Conservation (phyloP, 2,888 invertebrate species). For the Meiosimyza platycephala region DNA sequence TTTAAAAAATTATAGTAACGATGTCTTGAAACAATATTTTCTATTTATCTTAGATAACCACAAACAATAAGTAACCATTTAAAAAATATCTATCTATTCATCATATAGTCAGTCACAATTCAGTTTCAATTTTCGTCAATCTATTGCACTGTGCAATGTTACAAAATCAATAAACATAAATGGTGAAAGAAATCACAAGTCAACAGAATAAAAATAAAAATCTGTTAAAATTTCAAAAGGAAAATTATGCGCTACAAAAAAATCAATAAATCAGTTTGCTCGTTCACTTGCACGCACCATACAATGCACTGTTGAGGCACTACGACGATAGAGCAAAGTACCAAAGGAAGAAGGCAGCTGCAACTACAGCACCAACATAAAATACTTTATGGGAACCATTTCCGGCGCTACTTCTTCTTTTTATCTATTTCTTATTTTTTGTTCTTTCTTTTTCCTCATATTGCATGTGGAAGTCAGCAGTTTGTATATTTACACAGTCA, state of each 20-base stretch:
- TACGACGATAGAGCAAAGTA: neutral
- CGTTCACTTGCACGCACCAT: neutral
- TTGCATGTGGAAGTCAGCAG: neutral
- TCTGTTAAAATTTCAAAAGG: constrained; percentile 39
- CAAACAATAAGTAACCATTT: no score
- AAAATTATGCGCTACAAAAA: constrained; percentile 60
- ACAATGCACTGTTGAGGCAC: neutral
- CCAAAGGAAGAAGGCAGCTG: neutral
- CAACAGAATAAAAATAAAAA: constrained; percentile 2
- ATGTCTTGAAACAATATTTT: no score
- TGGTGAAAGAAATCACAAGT: no score
- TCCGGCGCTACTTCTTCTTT: neutral
- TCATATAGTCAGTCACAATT: no score
- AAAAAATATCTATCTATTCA: no score
- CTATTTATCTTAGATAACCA: no score
- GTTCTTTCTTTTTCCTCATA: neutral
- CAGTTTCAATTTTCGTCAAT: no score
- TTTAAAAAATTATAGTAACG: no score
- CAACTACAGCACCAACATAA: neutral
- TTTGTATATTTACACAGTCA: constrained; percentile 1
- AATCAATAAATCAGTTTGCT: constrained; percentile 61
- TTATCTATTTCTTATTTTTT: neutral
- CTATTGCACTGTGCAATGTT: no score
- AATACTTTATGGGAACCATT: constrained; percentile 1
- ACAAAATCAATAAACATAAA: no score